Evolutionary conservation across 2,113 vertebrate genomes (phyloP), one percentile per base, ranked within the genome.

Genomic region (Ageneiosus marmoratus): DNA sequence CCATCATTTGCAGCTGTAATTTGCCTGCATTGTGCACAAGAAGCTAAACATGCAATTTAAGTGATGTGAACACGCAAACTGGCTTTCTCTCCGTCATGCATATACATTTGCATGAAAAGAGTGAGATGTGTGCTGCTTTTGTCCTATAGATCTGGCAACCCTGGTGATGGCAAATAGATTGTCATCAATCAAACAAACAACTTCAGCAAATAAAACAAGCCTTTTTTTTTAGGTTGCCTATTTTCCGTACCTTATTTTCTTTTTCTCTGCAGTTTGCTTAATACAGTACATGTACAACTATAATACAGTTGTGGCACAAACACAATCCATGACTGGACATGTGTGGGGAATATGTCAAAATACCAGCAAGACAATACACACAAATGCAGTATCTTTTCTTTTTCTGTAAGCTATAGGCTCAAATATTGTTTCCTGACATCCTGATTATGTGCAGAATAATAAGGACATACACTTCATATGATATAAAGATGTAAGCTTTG

Each of bases 361-460:
- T n/a, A n/a, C 77, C 29, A 50, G 51, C 15, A 77, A 56, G 24
- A 70, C 34, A 32, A 78, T 65, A 74, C 44, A 22, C 56, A 15
- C n/a, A 78, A 20, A 65, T 24, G 24, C 50, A 34, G 77, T 74
- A 22, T 29, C 18, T 16, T 81, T 20, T 73, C 41, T 56, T 50
- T 76, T 51, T 67, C 51, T 41, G 32, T 41, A 41, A 75, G 12
- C n/a, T 53, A 70, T 48, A 53, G 41, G 48, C 58, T 77, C 51
- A 69, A 51, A 67, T 46, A 46, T 51, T 48, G 15, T 73, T 56
- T 62, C 53, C 50, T 24, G 44, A 62, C 46, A 46, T 86, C 4
- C 16, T 9, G 78, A 55, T 32, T 76, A 70, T 46, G n/a, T 76
- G 3, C 56, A 24, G 37, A 41, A 41, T 41, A 41, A 41, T 41